Evolutionary conservation across 1,140 invertebrate genomes (phyloP), one percentile per base, ranked within the genome.

Genomic region (Achatina immaculata): DNA sequence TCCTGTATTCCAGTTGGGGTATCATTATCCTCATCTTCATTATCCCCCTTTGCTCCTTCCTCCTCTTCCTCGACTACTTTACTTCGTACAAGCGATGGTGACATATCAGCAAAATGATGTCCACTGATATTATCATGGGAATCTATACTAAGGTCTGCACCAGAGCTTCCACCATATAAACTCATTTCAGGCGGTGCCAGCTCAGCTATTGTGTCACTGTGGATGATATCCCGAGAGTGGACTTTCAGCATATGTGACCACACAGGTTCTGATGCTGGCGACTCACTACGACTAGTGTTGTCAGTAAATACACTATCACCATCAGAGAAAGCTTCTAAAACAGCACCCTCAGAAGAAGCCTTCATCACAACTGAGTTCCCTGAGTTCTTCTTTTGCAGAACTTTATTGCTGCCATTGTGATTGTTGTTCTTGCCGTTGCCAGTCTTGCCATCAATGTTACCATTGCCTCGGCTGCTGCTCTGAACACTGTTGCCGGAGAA

Each of bases 251-350:
- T 73, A 71, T 82, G 84, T 51, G 84, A 85, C 81, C 86, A 81
- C 7, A 87, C 83, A 21, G 89, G 89, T 74, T 90, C 89, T 2
- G 89, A 90, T 11, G 89, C 89, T 2, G 89, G 89, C 0, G 87
- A 88, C 76, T 90, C 89, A 81, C 88, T 89, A 45, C 89, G 86
- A 80, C 87, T 88, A 14, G 86, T 85, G 79, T 84, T 81, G 80
- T 90, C 89, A 31, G 88, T 88, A 82, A 88, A 90, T 31, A 90
- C 88, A 68, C 88, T 89, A 78, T 89, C 88, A 24, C 75, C 83
- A 82, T 90, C 89, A 11, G 88, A 89, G n/a, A 87, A 82, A 24
- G 85, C 81, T 69, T 90, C 89, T 34, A 90, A 80, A 38, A 87
- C 89, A 16, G 88, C 85, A 31, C 89, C 89, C 69, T 90, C 89